Base-by-base conservation (phyloP, 2,797 vertebrate species). In the Pterois miles region DNA sequence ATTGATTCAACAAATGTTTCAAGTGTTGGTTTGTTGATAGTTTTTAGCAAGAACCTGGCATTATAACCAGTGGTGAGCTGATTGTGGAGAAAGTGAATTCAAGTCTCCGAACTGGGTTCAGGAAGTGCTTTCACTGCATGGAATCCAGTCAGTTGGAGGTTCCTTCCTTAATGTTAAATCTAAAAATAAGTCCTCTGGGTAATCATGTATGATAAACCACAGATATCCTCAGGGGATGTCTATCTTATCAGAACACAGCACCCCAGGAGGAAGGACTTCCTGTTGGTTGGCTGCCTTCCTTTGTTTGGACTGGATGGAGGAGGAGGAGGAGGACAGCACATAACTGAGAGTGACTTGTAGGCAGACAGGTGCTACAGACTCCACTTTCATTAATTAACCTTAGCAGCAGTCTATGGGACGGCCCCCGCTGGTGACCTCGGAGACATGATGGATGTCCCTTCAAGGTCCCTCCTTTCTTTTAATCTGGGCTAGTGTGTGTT, bases 301-400 rank as follows among this genome's bases (percentile, higher is more conserved):
- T 92, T 91, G 92, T 92, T 93, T 92, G 80, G 80, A 60, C 70
- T 82, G 50, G 58, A 71, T 31, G 68, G 40, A 72, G 75, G 82
- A 76, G 20, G 74, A 76, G 62, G 71, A 76, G 76, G 59, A 73
- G 66, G 86, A 80, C 33, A 68, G 82, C 54, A 29, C 80, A 71
- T 88, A 75, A 85, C 67, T 79, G 57, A 82, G 67, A 86, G 74
- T 74, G 82, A 76, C 81, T 73, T 27, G 53, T 59, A 43, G 71
- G 64, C 76, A 78, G 88, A 88, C 91, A 95, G 94, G 92, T 94
- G 92, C 92, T 65, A 71, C 74, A 88, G 87, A 89, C 87, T 86
- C 85, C 91, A 92, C 89, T 94, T 94, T 92, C 88, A 92, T 94
- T 94, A 92, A 94, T 93, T 94, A 94, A 94, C 94, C 92, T 85